These are phyloP conservation scores for Microplitis manilae DNA, from an alignment of 2,888 invertebrate species.

Conservation along the genomic window DNA sequence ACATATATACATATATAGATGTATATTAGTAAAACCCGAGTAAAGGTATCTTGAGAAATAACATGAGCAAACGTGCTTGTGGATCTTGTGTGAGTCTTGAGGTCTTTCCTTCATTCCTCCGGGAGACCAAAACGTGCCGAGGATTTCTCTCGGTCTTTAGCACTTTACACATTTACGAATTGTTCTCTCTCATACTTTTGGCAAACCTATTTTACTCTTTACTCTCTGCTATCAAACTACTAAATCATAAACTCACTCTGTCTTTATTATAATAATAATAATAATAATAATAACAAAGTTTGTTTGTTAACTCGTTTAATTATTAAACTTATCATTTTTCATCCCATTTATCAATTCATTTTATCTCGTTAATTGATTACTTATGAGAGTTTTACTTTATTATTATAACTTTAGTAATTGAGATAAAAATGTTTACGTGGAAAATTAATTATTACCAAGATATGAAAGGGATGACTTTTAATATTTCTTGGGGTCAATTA, in stretches of 20 bases:
- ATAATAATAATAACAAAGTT: slow-evolving; percentile 4
- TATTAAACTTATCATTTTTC: background rate
- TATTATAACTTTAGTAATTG: too few relatives aligned
- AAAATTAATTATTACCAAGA: too few relatives aligned
- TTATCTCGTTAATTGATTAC: background rate
- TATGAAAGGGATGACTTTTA: too few relatives aligned
- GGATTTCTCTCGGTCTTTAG: slow-evolving; percentile 9
- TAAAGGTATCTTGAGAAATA: background rate
- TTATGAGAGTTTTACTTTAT: background rate
- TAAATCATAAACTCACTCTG: background rate
- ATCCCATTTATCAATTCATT: background rate
- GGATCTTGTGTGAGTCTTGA: background rate
- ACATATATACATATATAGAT: background rate
- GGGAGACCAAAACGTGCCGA: slow-evolving; percentile 19
- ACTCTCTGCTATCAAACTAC: background rate
- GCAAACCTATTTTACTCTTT: too few relatives aligned
- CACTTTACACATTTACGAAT: background rate
- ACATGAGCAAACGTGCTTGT: background rate
- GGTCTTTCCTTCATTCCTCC: slow-evolving; percentile 7
- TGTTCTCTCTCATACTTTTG: background rate
- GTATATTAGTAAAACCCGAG: background rate
- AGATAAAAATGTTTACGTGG: too few relatives aligned
- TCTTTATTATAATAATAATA: background rate
- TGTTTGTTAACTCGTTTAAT: background rate
- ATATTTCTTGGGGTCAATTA: too few relatives aligned